Conservation (phyloP, 1,140 invertebrate species). For the Colletes latitarsis region DNA sequence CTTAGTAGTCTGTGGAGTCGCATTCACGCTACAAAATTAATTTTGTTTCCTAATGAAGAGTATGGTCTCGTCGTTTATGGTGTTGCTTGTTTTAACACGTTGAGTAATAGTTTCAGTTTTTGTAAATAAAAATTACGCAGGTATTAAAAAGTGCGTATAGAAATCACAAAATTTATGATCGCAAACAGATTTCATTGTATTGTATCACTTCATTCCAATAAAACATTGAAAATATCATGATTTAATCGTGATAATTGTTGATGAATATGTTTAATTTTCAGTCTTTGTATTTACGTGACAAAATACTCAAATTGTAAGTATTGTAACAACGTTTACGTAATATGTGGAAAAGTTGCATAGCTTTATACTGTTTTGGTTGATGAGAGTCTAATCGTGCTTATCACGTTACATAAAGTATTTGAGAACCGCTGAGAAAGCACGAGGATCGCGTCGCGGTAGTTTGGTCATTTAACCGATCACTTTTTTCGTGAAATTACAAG, state of each 20-base stretch:
- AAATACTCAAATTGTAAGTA: neutral
- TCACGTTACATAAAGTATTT: neutral
- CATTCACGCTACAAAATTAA: neutral
- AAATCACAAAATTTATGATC: conserved; percentile 37
- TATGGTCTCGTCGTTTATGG: conserved; percentile 5
- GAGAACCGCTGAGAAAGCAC: conserved; percentile 51
- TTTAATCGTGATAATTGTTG: conserved; percentile 7
- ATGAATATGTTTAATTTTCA: conserved; percentile 4
- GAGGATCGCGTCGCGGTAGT: conserved; percentile 30
- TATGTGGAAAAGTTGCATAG: neutral
- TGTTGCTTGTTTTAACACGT: conserved; percentile 28
- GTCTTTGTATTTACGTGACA: neutral
- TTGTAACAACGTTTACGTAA: conserved; percentile 25
- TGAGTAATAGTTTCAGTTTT: conserved; percentile 46
- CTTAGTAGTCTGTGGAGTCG: conserved; percentile 1
- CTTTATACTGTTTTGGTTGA: neutral
- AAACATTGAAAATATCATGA: conserved; percentile 51
- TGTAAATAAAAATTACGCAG: conserved; percentile 56
- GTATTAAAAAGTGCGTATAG: conserved; percentile 33
- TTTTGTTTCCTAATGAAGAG: conserved; percentile 9
- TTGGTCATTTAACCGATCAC: conserved; percentile 41
- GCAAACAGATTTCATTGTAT: conserved; percentile 57
- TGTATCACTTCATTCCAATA: conserved; percentile 68
- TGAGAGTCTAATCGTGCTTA: too few relatives aligned
- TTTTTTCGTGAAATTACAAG: conserved; percentile 18